Conservation (phyloP, 2,797 vertebrate species). For the Anisognathus igniventris region DNA sequence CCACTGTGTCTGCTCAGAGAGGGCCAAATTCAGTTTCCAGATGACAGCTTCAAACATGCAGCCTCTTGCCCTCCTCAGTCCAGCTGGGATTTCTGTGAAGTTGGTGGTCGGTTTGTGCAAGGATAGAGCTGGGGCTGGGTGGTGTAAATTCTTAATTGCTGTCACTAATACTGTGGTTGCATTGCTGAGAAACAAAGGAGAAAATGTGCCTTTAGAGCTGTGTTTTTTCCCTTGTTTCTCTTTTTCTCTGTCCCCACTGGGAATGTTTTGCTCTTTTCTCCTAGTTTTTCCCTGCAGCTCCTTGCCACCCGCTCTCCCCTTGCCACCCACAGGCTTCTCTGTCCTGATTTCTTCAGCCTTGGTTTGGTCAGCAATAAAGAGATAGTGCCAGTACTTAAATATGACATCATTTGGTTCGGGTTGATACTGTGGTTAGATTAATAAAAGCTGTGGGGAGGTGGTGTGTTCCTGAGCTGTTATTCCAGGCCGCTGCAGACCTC, state of each 20-base stretch:
- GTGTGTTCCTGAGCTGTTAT: neutral
- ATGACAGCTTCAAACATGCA: neutral
- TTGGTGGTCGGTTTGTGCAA: constrained; percentile 4
- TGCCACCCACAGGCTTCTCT: neutral
- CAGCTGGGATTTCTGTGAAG: constrained; percentile 2
- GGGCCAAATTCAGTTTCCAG: neutral
- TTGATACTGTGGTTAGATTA: neutral
- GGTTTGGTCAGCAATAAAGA: neutral
- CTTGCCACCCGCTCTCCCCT: neutral
- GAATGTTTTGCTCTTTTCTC: neutral
- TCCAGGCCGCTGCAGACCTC: neutral
- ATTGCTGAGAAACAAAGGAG: constrained; percentile 14
- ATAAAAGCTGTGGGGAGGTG: neutral
- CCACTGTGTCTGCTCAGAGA: neutral
- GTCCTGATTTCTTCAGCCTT: neutral
- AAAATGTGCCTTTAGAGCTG: constrained; percentile 3
- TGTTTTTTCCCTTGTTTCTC: neutral
- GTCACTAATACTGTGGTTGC: neutral
- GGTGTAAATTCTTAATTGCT: neutral
- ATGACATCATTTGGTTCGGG: neutral
- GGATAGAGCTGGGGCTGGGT: neutral
- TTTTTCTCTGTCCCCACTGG: neutral
- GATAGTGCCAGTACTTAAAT: neutral
- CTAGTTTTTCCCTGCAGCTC: neutral
- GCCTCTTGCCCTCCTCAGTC: neutral